Base-by-base conservation (phyloP, 2,113 vertebrate species). In the Prunella himalayana region DNA sequence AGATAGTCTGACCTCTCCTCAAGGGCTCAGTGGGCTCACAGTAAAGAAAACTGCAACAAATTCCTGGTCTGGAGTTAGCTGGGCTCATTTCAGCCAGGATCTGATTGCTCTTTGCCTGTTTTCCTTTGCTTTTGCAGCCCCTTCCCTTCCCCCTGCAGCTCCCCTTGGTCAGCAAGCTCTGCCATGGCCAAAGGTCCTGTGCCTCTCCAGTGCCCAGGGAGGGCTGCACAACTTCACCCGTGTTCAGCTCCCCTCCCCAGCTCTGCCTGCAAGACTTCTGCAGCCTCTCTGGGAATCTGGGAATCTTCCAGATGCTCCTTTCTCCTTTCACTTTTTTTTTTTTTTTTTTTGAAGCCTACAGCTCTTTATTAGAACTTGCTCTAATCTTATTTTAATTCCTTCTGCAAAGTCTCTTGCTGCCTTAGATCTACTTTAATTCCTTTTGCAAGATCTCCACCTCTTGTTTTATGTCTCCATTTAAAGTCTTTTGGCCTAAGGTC, bases 381-480 rank as follows among this genome's bases (percentile, higher is more conserved):
- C 76, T 94, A 92, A 95, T 92, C 86, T 63, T 70, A 83, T 86
- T 93, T 93, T 92, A 96, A 95, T 94, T 90, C 82, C 33, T 94
- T 83, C 87, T 90, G 65, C 68, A 56, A 83, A 80, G 56, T 83
- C 86, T 94, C 88, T 90, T 54, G 91, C 72, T 56, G 92, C 42
- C 44, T 94, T 70, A 82, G 88, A 86, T 93, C 59, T 35, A 50
- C 64, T 94, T 88, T 93, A 94, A 95, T 92, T 93, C 91, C 42
- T 93, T 73, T 68, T 94, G 68, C 86, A 93, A 93, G 83, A 75
- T 86, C 82, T 93, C 50, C 56, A 88, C 76, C 88, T 88, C 88
- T 92, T 93, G 71, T 86, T 93, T 90, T 63, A 94, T 75, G 76
- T 56, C 35, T 93, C 89, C 76, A 65, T 93, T 92, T 92, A 82